These are phyloP conservation scores for Oenanthe melanoleuca DNA, from an alignment of 2,113 vertebrate species.

Conservation along the genomic window DNA sequence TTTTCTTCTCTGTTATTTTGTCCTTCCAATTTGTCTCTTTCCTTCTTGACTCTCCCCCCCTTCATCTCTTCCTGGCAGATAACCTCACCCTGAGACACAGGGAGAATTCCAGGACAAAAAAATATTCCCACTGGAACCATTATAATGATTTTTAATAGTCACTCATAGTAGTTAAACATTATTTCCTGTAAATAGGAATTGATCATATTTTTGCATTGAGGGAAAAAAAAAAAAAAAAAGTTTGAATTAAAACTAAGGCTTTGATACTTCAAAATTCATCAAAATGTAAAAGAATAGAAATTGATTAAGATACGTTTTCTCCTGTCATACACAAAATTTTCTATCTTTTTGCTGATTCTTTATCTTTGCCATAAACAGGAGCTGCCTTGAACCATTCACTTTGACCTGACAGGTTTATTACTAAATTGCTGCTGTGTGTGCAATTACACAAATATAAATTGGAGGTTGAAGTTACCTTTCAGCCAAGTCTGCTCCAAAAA, in stretches of 20 bases:
- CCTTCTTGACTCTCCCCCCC: neutral
- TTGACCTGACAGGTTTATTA: neutral
- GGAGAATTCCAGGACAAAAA: neutral
- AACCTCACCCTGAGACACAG: neutral
- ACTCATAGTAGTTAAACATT: neutral
- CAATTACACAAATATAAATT: neutral
- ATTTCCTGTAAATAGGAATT: neutral
- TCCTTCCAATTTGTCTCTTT: neutral
- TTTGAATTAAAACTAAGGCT: neutral
- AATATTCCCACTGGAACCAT: neutral
- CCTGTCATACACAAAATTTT: neutral
- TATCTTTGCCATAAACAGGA: neutral
- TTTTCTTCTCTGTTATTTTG: neutral
- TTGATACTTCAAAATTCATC: neutral
- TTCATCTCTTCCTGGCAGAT: neutral
- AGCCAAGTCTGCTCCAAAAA: neutral
- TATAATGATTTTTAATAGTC: neutral
- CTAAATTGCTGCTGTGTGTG: neutral
- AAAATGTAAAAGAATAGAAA: neutral
- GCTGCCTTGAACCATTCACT: neutral
- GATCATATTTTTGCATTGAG: neutral
- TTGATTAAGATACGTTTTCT: neutral
- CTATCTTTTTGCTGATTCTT: neutral
- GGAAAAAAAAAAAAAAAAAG: neutral
- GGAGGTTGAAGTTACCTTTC: neutral